These are phyloP conservation scores for Protophormia terraenovae DNA, from an alignment of 2,888 invertebrate genomes.

Conservation along the genomic window DNA sequence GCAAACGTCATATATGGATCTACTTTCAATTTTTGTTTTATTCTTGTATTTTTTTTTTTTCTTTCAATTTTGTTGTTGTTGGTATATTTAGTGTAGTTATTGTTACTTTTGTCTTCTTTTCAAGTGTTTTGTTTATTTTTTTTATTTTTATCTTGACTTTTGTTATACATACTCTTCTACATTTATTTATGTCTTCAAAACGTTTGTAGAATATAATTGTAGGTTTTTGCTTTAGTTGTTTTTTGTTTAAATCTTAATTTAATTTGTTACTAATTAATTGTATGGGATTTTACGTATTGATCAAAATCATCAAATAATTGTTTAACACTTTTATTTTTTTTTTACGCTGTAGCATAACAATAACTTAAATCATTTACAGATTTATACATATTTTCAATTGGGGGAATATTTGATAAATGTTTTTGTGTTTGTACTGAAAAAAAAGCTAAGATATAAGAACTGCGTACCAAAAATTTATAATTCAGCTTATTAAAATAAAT, in stretches of 20 bases:
- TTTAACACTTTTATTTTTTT: no score
- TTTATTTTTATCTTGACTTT: slow-evolving; percentile 15
- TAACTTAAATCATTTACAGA: no score
- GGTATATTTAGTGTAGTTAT: neutral
- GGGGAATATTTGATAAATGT: no score
- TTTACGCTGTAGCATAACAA: no score
- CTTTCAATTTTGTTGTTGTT: neutral
- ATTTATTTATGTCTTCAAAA: slow-evolving; percentile 28
- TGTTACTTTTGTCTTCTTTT: neutral
- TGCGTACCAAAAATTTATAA: no score
- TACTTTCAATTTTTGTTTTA: slow-evolving; percentile 55
- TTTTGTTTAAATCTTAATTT: neutral
- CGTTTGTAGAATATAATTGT: slow-evolving; percentile 23
- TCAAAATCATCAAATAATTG: neutral
- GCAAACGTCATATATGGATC: slow-evolving; percentile 34
- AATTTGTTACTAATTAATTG: neutral
- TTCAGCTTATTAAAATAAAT: no score
- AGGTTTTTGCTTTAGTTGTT: neutral
- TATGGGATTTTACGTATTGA: neutral
- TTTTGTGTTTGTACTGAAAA: no score
- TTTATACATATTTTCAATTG: no score
- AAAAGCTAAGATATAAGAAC: no score
- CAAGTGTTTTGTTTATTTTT: slow-evolving; percentile 3
- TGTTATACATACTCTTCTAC: slow-evolving; percentile 16
- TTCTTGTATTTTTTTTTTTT: neutral